Conservation (phyloP, 2,113 vertebrate species). For the Psilopsiagon aymara region DNA sequence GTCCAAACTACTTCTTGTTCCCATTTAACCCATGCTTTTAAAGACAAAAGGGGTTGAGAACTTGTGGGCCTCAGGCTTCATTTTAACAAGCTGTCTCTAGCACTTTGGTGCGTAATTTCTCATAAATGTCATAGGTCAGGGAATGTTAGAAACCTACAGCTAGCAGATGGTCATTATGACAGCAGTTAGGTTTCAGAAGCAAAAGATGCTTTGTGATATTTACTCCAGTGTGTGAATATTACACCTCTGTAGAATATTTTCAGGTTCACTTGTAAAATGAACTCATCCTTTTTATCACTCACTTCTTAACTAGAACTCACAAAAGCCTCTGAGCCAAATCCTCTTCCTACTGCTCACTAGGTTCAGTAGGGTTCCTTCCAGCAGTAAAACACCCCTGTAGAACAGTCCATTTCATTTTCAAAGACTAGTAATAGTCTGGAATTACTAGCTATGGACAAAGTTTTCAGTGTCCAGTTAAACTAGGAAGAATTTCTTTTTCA, state of each 20-base stretch:
- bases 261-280: constrained; percentile 58
- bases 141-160: constrained; percentile 78
- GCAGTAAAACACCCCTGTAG: background rate
- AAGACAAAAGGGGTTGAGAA: constrained; percentile 78
- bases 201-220: constrained; percentile 68
- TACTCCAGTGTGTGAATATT: constrained; percentile 71
- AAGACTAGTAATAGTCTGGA: background rate
- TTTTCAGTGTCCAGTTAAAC: background rate
- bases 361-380: background rate
- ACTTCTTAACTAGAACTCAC: constrained; percentile 10
- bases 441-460: background rate
- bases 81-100: constrained; percentile 88
- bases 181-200: constrained; percentile 74
- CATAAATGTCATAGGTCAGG: constrained; percentile 88
- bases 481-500: background rate
- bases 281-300: constrained; percentile 25
- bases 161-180: constrained; percentile 87
- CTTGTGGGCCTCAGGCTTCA: constrained; percentile 72
- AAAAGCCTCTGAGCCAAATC: background rate
- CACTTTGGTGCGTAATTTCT: constrained; percentile 88
- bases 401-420: background rate
- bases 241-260: constrained; percentile 63
- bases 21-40: constrained; percentile 80
- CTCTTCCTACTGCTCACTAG: background rate
- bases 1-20: constrained; percentile 81